Percentiles rank a stretch among this genome's conserved stretches.
phyloP scores from a whole-genome alignment of 1,140 invertebrate species.

The Lordiphosa stackelbergi region DNA sequence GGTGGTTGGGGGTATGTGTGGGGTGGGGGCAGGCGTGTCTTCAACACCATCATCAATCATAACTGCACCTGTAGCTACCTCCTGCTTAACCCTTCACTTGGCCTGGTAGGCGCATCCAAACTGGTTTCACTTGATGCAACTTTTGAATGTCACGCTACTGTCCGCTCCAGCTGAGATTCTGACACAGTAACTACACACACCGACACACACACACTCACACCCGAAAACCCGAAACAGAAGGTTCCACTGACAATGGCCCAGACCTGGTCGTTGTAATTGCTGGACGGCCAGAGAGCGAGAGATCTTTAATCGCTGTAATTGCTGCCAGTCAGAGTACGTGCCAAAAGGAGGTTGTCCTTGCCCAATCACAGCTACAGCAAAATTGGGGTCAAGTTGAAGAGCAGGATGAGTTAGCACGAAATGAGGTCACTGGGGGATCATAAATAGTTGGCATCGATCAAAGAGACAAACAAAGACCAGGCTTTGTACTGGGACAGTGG shows the following conservation, averaged over 20 bases:
- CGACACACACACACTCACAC: background rate
- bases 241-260: constrained; percentile 6
- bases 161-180: constrained; percentile 33
- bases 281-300: constrained; percentile 9
- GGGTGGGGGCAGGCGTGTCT: constrained; percentile 18
- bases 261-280: constrained; percentile 33
- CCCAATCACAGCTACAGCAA: constrained; percentile 8
- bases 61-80: constrained; percentile 25
- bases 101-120: constrained; percentile 33
- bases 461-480: constrained; percentile 15
- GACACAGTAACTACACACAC: constrained; percentile 22
- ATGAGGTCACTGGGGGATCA: constrained; percentile 11
- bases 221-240: constrained; percentile 9
- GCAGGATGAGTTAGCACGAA: constrained; percentile 7
- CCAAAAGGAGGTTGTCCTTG: constrained; percentile 41
- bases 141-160: constrained; percentile 50
- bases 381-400: constrained; percentile 66
- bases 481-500: constrained; percentile 22
- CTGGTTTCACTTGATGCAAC: constrained; percentile 37
- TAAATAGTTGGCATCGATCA: constrained; percentile 5
- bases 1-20: background rate
- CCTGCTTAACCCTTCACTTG: constrained; percentile 30
- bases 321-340: constrained; percentile 22
- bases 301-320: constrained; percentile 40
- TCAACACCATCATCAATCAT: constrained; percentile 26